Evolutionary conservation across 2,888 invertebrate genomes (phyloP).

Genomic region (Sarcophaga subvicina): DNA sequence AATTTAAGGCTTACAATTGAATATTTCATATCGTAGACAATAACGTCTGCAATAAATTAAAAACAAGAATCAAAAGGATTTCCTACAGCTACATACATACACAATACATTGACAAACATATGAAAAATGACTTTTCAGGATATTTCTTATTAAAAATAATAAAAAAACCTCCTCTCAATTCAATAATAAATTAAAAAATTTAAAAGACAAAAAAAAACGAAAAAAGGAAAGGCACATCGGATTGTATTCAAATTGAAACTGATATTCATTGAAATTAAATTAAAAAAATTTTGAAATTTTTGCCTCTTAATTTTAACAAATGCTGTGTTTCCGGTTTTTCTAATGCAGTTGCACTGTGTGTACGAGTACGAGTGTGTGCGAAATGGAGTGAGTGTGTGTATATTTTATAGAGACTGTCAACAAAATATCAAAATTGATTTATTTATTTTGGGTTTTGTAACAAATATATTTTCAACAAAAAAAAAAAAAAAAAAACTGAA

Average conservation of each 20-base stretch:
- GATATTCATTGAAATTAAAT: too few species aligned
- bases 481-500: not conserved
- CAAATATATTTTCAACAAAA: constrained; percentile 39
- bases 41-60: not conserved
- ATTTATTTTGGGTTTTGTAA: constrained; percentile 52
- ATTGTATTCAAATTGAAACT: not conserved
- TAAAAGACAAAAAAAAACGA: not conserved
- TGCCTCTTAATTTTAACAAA: not conserved
- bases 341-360: not conserved
- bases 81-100: not conserved
- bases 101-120: too few species aligned
- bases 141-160: not conserved
- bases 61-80: not conserved
- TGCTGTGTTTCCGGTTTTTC: not conserved
- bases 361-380: too few species aligned
- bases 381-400: not conserved
- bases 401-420: constrained; percentile 46
- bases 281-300: not conserved
- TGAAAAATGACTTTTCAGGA: not conserved
- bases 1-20: not conserved
- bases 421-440: constrained; percentile 68
- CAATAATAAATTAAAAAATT: not conserved
- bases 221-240: not conserved
- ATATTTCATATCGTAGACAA: not conserved
- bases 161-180: not conserved